Evolutionary conservation across 2,113 vertebrate genomes (phyloP).

Genomic region (Pomatostomus ruficeps): DNA sequence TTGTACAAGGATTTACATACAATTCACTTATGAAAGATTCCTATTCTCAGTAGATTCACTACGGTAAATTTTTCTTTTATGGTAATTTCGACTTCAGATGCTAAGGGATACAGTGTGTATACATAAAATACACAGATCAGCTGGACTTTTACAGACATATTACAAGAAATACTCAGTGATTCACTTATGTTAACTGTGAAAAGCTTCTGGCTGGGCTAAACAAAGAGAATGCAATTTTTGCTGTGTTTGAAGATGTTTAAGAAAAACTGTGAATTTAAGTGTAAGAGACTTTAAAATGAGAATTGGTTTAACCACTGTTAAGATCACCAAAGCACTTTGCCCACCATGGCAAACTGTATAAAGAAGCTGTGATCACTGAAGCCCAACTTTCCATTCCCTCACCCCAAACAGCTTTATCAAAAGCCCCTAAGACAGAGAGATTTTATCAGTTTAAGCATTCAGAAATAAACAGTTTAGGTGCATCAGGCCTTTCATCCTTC

Average conservation of each 20-base stretch:
- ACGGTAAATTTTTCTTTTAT: background rate
- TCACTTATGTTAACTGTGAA: background rate
- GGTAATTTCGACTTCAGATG: background rate
- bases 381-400: background rate
- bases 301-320: background rate
- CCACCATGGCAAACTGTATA: background rate
- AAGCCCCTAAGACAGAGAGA: background rate
- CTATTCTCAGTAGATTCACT: background rate
- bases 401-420: background rate
- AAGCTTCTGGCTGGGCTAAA: background rate
- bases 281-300: background rate
- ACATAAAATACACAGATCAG: background rate
- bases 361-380: background rate
- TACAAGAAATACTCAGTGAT: background rate
- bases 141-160: background rate
- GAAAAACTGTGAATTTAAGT: background rate
- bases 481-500: background rate
- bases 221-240: background rate
- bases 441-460: background rate
- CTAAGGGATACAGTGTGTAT: background rate
- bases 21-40: background rate
- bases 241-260: background rate
- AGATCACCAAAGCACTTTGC: background rate
- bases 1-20: background rate
- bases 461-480: background rate